Base-by-base conservation (phyloP, 2,797 vertebrate genomes). In the Danio jaintianensis region DNA sequence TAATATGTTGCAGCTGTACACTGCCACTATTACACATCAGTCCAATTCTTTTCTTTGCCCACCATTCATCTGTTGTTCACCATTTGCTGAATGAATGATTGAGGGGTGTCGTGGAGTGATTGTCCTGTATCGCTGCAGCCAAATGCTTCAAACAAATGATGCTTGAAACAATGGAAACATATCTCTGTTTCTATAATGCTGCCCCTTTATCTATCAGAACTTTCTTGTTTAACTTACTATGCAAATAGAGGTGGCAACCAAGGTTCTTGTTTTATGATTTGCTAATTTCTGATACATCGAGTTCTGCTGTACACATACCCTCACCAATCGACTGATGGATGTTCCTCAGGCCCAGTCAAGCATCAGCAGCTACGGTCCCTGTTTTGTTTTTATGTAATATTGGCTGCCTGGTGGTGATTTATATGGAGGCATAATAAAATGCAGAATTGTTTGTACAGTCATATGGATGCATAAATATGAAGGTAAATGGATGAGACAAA, bases 321-420 rank as follows among this genome's bases (percentile, higher is more conserved):
- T 52, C 42, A 71, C 13, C 36, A 20, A 12, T 68, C 9, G 6
- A 45, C 36, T 84, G 78, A 82, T 77, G 75, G 53, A 76, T 83
- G 66, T 59, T 40, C 36, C 43, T 64, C 43, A 78, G 83, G 69
- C 78, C 59, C 80, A 68, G 81, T 73, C 67, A 73, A 79, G 70
- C 62, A 20, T 50, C 67, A 75, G 55, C 81, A 81, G 18, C 4
- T 7, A 9, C 12, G 9, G 80, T 69, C 77, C 69, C 9, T 22
- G 69, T 87, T 87, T 85, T 85, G 76, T 90, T 87, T n/a, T 89
- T 83, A 82, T 89, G 88, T 87, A 79, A 87, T 88, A 84, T 86
- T 64, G 58, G 61, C 52, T 52, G 72, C 55, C 66, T 73, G 15
- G 84, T 77, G 83, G 70, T 78, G 87, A 90, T 87, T 86, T 86